Percentiles rank a stretch among this genome's conserved stretches.
phyloP scores from a whole-genome alignment of 2,797 vertebrate genomes.

The Silurus lanzhouensis region DNA sequence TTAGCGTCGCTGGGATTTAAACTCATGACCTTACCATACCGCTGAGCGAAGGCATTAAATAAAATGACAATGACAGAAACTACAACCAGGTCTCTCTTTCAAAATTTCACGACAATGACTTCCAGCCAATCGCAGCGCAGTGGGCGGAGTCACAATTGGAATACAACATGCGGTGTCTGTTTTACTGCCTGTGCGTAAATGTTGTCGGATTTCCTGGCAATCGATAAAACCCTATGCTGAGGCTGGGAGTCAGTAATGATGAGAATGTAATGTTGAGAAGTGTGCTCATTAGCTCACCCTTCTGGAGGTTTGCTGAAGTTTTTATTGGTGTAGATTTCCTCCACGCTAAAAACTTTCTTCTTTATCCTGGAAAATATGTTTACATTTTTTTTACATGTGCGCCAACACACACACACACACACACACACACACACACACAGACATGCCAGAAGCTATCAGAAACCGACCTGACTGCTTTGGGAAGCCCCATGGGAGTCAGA shows the following conservation, averaged over 20 bases:
- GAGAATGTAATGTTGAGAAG: not conserved
- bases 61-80: no score
- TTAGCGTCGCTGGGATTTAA: no score
- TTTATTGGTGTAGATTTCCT: constrained; percentile 93
- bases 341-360: constrained; percentile 90
- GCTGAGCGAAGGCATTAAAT: no score
- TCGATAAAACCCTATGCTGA: not conserved
- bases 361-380: constrained; percentile 74
- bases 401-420: not conserved
- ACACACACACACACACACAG: not conserved
- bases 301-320: constrained; percentile 86
- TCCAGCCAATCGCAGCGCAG: not conserved
- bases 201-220: not conserved
- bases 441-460: not conserved
- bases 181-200: not conserved
- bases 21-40: no score
- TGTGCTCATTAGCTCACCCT: constrained; percentile 70
- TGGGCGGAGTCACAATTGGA: not conserved
- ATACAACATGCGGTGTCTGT: not conserved
- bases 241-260: not conserved
- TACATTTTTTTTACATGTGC: not conserved
- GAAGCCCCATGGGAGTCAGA: constrained; percentile 90
- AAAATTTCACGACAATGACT: no score
- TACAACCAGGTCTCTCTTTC: no score
- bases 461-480: constrained; percentile 81